Evolutionary conservation across 2,113 vertebrate species (phyloP).

Genomic region (Brienomyrus brachyistius): DNA sequence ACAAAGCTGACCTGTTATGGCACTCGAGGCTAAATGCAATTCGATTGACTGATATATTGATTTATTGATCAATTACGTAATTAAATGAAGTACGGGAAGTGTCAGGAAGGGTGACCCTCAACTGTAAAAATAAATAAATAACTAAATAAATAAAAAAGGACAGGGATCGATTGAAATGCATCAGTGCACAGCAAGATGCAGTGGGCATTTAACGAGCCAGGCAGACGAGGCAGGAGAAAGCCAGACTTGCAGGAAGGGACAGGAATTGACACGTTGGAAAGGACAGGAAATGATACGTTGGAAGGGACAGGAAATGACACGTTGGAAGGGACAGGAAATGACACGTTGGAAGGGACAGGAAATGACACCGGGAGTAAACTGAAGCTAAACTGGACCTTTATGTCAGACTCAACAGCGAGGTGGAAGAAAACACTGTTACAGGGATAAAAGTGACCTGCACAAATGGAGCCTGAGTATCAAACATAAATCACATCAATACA

Average conservation of each 20-base stretch:
- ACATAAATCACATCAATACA: background rate
- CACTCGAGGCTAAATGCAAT: background rate
- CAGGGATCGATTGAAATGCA: background rate
- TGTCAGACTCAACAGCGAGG: background rate
- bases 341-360: too few relatives aligned
- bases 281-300: too few relatives aligned
- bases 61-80: background rate
- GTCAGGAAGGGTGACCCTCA: background rate
- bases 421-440: background rate
- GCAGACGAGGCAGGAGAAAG: background rate
- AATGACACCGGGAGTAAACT: background rate
- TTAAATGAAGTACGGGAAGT: background rate
- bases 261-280: background rate
- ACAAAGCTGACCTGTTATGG: background rate
- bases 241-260: background rate
- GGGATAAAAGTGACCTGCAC: background rate
- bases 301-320: background rate
- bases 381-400: background rate
- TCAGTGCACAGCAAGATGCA: background rate
- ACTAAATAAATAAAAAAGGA: background rate
- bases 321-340: background rate
- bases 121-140: background rate
- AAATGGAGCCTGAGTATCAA: background rate
- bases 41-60: background rate
- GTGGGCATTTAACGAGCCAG: background rate